Evolutionary conservation across 2,888 invertebrate genomes (phyloP), one percentile per base, ranked within the genome.

Genomic region (Piscicola geometra): DNA sequence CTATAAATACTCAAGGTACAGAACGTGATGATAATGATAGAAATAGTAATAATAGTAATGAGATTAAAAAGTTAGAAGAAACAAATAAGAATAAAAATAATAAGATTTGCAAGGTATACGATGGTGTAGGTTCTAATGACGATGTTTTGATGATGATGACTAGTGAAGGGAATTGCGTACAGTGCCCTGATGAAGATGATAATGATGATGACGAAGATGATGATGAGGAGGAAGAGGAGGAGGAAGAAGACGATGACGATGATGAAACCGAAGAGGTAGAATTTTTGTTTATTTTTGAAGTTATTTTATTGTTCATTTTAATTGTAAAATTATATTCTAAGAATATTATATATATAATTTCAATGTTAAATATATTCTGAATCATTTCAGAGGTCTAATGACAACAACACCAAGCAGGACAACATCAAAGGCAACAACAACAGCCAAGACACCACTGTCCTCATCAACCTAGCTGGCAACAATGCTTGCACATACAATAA

Each of bases 11-110:
- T n/a, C 5, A 56, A 3, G n/a, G 25, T n/a, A 56, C 3, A 9
- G n/a, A 18, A 15, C 3, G n/a, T 56, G n/a, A 56, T 56, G n/a
- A 56, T 25, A 56, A 56, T 56, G n/a, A 25, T 25, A 25, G 5
- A 15, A 56, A 56, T 56, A 56, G n/a, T 56, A 56, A 56, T 18
- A 56, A 25, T 56, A 56, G n/a, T 56, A 56, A 56, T 56, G n/a
- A 56, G n/a, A n/a, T n/a, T n/a, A n/a, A n/a, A n/a, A n/a, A n/a
- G n/a, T n/a, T n/a, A n/a, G n/a, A n/a, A n/a, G n/a, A n/a, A n/a
- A n/a, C n/a, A n/a, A n/a, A 56, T 5, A 25, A 15, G 9, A 41
- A 41, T 15, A 41, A 41, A 41, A 41, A 41, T 41, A 56, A 56
- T 56, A 56, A 56, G n/a, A 56, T 56, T 3, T 56, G 60, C n/a